Evolutionary conservation across 1,140 invertebrate genomes (phyloP).

Genomic region (Delia radicum): DNA sequence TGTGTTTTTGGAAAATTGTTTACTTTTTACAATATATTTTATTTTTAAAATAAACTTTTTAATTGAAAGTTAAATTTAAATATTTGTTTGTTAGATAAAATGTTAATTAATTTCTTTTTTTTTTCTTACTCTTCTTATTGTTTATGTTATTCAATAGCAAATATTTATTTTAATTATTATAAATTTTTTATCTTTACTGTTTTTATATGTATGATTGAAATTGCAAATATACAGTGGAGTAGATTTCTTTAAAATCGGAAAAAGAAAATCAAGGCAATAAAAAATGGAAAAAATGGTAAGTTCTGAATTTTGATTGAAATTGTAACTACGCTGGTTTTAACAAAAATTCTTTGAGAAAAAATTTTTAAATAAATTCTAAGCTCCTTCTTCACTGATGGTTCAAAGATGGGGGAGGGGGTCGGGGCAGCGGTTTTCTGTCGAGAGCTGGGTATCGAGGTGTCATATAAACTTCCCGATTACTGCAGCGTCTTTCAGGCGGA

Average conservation of each 20-base stretch:
- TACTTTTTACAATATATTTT: too few species aligned
- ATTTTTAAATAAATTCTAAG: too few species aligned
- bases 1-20: too few species aligned
- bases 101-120: not conserved
- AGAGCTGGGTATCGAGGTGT: too few species aligned
- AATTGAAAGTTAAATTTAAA: not conserved
- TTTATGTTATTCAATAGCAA: not conserved
- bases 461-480: too few species aligned
- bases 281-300: constrained; percentile 4
- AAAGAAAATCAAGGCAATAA: not conserved
- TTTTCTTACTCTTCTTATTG: not conserved
- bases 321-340: too few species aligned
- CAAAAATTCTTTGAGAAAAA: too few species aligned
- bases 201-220: not conserved
- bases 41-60: too few species aligned
- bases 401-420: too few species aligned
- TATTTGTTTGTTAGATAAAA: not conserved
- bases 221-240: not conserved
- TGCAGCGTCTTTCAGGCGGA: too few species aligned
- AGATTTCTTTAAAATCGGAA: not conserved
- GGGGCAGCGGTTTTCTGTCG: too few species aligned
- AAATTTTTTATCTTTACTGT: not conserved
- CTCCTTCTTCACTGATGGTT: too few species aligned
- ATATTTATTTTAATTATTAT: not conserved
- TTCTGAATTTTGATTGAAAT: not conserved